Percentiles rank a stretch among this genome's conserved stretches.
These are phyloP conservation scores for Ichneumoninae sp. DNA, from an alignment of 2,888 invertebrate species.

Conservation along the genomic window DNA sequence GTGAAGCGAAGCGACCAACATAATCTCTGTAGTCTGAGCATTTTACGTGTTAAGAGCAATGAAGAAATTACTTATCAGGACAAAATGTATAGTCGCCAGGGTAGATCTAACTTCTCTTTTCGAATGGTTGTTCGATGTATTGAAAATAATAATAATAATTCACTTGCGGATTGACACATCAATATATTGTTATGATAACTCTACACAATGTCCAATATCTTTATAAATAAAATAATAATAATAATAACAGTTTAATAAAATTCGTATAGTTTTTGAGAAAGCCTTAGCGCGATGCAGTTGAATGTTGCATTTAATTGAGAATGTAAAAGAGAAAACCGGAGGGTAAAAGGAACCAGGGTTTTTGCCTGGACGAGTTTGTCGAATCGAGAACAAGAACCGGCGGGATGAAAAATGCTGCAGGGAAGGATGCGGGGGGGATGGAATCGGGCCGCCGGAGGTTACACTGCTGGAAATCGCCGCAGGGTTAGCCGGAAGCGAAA, in stretches of 20 bases:
- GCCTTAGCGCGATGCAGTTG: background rate
- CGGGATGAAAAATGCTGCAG: conserved; percentile 32
- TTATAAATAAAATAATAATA: no score
- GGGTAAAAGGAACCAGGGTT: background rate
- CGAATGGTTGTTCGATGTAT: no score
- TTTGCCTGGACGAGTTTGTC: conserved; percentile 50
- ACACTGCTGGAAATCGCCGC: conserved; percentile 73
- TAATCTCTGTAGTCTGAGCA: background rate
- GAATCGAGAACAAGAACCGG: conserved; percentile 56
- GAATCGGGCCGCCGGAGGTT: conserved; percentile 18
- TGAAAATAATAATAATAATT: no score
- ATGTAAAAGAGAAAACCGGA: conserved; percentile 8
- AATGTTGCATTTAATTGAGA: conserved; percentile 3
- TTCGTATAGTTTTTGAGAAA: background rate
- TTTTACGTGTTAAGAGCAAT: conserved; percentile 32
- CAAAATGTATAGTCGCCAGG: no score
- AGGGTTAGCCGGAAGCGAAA: conserved; percentile 77
- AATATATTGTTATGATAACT: no score
- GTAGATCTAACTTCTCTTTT: no score
- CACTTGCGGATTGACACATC: no score
- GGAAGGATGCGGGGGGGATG: conserved; percentile 3
- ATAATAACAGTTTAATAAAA: no score
- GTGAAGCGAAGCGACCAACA: conserved; percentile 22
- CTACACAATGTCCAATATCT: no score
- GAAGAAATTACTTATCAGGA: conserved; percentile 25